phyloP scores from a whole-genome alignment of 2,888 invertebrate genomes.

The Cantharis nigra region DNA sequence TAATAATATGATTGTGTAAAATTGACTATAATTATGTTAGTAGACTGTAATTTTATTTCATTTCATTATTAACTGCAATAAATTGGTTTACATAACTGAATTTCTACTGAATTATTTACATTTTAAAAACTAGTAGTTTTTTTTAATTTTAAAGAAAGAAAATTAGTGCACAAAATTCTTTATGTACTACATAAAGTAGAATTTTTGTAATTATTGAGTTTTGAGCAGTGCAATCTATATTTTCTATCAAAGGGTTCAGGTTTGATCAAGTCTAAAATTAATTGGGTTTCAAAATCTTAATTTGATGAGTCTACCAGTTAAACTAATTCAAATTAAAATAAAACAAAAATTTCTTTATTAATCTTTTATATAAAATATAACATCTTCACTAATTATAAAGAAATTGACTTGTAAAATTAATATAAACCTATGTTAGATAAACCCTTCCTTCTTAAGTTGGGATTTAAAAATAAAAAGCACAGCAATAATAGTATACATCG shows the following conservation, averaged over 20 bases:
- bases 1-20: too few relatives aligned
- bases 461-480: background rate
- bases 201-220: too few relatives aligned
- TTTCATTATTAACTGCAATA: too few relatives aligned
- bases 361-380: conserved; percentile 27
- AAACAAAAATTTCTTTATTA: background rate
- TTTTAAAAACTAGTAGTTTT: too few relatives aligned
- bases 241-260: background rate
- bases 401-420: conserved; percentile 19
- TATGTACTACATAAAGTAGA: too few relatives aligned
- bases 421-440: background rate
- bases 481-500: background rate
- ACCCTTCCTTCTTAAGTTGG: background rate
- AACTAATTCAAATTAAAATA: background rate
- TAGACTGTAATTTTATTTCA: too few relatives aligned
- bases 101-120: too few relatives aligned
- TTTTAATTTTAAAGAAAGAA: too few relatives aligned
- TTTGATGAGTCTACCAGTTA: background rate
- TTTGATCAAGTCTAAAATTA: background rate
- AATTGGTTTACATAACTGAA: too few relatives aligned
- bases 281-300: background rate
- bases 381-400: conserved; percentile 16
- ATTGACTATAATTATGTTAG: too few relatives aligned
- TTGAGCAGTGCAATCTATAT: too few relatives aligned
- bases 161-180: too few relatives aligned